Percentiles rank a stretch among this genome's conserved stretches.
These are phyloP conservation scores for Lottia gigantea DNA, from an alignment of 2,888 invertebrate species.

Conservation along the genomic window DNA sequence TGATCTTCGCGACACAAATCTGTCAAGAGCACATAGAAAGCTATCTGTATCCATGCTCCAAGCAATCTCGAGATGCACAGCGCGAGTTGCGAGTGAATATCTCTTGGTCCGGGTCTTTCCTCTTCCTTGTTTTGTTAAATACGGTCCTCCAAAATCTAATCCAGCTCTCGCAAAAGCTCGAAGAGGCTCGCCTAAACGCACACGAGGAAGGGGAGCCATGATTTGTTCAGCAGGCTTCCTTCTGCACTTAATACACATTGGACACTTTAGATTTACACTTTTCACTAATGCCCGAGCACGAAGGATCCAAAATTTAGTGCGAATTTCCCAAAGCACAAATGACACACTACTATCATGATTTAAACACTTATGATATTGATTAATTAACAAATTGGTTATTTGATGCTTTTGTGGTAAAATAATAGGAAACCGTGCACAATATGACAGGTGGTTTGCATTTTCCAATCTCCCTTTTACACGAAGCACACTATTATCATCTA, in stretches of 20 bases:
- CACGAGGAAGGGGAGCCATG: background rate
- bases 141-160: conserved; percentile 27
- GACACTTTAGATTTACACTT: conserved; percentile 12
- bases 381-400: conserved; percentile 18
- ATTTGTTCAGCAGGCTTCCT: conserved; percentile 10
- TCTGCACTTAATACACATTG: background rate
- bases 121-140: conserved; percentile 23
- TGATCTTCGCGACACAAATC: conserved; percentile 5
- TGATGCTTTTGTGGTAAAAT: conserved; percentile 25
- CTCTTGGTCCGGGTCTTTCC: conserved; percentile 21
- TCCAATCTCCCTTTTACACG: conserved; percentile 16
- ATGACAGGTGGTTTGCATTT: conserved; percentile 17
- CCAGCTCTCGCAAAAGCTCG: conserved; percentile 19
- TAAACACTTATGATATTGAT: background rate
- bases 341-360: conserved; percentile 22
- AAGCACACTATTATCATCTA: background rate
- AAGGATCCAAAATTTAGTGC: conserved; percentile 25
- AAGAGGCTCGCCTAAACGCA: conserved; percentile 1
- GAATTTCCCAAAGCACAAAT: conserved; percentile 16
- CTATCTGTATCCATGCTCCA: conserved; percentile 13
- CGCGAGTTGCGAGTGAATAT: conserved; percentile 25
- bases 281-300: conserved; percentile 20
- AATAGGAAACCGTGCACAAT: conserved; percentile 19
- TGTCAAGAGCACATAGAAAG: conserved; percentile 17
- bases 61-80: conserved; percentile 20